Evolutionary conservation across 2,888 invertebrate genomes (phyloP).

Genomic region (Mamestra brassicae): DNA sequence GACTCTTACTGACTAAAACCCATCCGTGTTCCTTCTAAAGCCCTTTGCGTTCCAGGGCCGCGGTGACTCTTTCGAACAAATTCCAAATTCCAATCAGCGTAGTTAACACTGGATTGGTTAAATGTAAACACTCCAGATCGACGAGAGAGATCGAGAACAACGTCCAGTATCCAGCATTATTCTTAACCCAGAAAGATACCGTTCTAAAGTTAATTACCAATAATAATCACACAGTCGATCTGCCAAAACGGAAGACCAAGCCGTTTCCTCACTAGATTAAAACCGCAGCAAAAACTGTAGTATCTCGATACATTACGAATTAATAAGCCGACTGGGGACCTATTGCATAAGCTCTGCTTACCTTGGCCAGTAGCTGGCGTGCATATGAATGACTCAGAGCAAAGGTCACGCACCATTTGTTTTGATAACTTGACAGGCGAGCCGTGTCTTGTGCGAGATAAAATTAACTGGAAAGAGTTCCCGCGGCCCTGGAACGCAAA

Average conservation of each 20-base stretch:
- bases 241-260: slow-evolving; percentile 19
- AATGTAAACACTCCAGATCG: too few species aligned
- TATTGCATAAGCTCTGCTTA: slow-evolving; percentile 43
- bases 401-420: slow-evolving; percentile 49
- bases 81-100: too few species aligned
- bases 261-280: background rate
- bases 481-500: too few species aligned
- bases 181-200: background rate
- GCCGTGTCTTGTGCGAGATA: slow-evolving; percentile 1
- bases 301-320: background rate
- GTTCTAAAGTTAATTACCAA: background rate
- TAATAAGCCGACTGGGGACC: slow-evolving; percentile 5
- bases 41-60: too few species aligned
- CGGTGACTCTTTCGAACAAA: too few species aligned
- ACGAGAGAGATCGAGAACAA: too few species aligned
- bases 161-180: too few species aligned
- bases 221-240: slow-evolving; percentile 3
- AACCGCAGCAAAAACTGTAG: slow-evolving; percentile 6
- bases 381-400: slow-evolving; percentile 31
- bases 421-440: slow-evolving; percentile 14
- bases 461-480: background rate
- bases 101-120: too few species aligned
- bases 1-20: too few species aligned
- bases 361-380: slow-evolving; percentile 40
- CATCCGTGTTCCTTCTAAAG: too few species aligned